These are phyloP conservation scores for Listronotus bonariensis DNA, from an alignment of 1,140 invertebrate genomes.

Conservation along the genomic window DNA sequence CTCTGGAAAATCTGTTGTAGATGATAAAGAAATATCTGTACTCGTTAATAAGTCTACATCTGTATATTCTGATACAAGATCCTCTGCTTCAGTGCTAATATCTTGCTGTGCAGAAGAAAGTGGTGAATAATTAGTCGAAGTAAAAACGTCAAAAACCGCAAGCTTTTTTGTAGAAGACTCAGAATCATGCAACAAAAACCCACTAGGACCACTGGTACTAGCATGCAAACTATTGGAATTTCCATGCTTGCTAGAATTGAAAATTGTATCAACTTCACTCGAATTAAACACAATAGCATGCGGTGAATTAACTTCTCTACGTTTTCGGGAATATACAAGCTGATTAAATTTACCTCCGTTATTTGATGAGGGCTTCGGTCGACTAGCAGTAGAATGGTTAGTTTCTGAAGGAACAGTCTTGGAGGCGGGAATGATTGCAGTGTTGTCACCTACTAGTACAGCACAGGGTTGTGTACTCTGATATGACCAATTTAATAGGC, in stretches of 20 bases:
- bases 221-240: conserved; percentile 44
- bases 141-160: conserved; percentile 15
- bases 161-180: conserved; percentile 1
- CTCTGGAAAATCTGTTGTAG: background rate
- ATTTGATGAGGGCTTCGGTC: conserved; percentile 56
- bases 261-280: conserved; percentile 14
- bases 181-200: conserved; percentile 32
- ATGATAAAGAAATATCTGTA: too few species aligned
- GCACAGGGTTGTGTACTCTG: conserved; percentile 78
- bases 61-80: too few species aligned
- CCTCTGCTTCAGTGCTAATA: background rate
- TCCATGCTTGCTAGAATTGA: conserved; percentile 32
- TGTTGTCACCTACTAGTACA: conserved; percentile 77
- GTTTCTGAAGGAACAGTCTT: conserved; percentile 66
- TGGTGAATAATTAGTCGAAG: conserved; percentile 24
- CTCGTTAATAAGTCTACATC: background rate
- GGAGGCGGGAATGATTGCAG: conserved; percentile 66
- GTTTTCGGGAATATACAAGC: conserved; percentile 47
- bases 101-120: background rate
- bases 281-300: conserved; percentile 47
- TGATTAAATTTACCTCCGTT: conserved; percentile 65
- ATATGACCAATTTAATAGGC: conserved; percentile 80
- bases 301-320: conserved; percentile 50
- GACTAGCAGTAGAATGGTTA: conserved; percentile 64
- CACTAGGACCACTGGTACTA: conserved; percentile 38